A percentile compares a stretch with the other conserved stretches of the same genome.
phyloP scores from a whole-genome alignment of 1,140 invertebrate species.

The Littorina saxatilis region DNA sequence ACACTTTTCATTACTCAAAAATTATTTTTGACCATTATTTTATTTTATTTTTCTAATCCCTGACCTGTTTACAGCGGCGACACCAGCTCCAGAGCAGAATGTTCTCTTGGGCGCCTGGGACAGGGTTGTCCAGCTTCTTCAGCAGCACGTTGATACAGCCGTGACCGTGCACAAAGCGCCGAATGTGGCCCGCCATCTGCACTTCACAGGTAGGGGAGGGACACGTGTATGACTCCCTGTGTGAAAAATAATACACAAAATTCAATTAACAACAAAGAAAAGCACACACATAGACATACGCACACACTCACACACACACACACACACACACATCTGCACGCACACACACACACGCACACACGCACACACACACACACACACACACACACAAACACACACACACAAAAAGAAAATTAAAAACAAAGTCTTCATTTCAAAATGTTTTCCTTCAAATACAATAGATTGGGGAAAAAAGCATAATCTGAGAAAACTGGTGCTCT shows the following conservation, averaged over 20 bases:
- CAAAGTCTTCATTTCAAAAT: too few species aligned
- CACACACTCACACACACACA: too few species aligned
- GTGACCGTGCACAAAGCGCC: slow-evolving; percentile 88
- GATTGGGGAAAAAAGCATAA: too few species aligned
- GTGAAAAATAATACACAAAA: slow-evolving; percentile 76
- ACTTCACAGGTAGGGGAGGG: slow-evolving; percentile 87
- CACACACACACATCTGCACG: not conserved
- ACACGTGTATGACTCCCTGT: slow-evolving; percentile 86
- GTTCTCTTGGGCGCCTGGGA: slow-evolving; percentile 62
- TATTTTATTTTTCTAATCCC: too few species aligned
- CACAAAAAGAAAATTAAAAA: too few species aligned
- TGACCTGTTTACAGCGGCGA: slow-evolving; percentile 83
- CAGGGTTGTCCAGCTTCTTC: slow-evolving; percentile 76
- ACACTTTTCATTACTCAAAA: too few species aligned
- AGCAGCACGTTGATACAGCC: slow-evolving; percentile 85
- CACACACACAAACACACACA: too few species aligned
- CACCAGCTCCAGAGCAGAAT: slow-evolving; percentile 95
- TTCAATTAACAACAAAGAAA: too few species aligned
- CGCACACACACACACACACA: too few species aligned
- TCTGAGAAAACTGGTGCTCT: not conserved
- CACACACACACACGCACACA: not conserved
- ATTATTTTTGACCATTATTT: too few species aligned
- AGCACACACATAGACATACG: too few species aligned
- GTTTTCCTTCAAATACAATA: too few species aligned
- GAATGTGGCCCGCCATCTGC: slow-evolving; percentile 91